Evolutionary conservation across 2,888 invertebrate genomes (phyloP), one percentile per base, ranked within the genome.

Genomic region (Aproaerema taeniolella): DNA sequence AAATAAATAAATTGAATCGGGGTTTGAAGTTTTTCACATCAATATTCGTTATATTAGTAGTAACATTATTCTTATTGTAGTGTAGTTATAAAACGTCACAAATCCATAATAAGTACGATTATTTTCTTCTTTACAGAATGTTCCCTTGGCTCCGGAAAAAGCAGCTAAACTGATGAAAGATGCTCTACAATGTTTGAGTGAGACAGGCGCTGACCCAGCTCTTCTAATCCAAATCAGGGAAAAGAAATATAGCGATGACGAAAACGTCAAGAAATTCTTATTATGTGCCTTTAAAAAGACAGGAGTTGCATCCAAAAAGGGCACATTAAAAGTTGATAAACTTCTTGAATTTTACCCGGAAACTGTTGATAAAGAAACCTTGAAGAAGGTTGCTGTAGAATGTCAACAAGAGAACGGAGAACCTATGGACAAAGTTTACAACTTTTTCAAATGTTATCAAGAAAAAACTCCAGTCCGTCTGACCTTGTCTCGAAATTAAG

Each of bases 281-380:
- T 53, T 71, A 1, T 86, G 83, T 43, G 59, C 75, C 45, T 67
- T 75, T 45, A 58, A 65, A 37, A 75, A 71, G 43, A 47, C 69
- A 3, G 61, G 62, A 4, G 53, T 68, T 2, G 28, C 63, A 1
- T 47, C 53, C n/a, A 45, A 51, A 10, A 60, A 67, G 40, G 78
- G 72, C 6, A 61, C 70, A 25, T 45, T 80, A 4, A 72, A 77
- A 29, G 67, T 61, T 1, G 77, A 76, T 1, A 68, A 63, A 2
- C 53, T 76, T 2, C 53, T 68, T 26, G 47, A 61, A 1, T 65
- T 74, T 38, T 43, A 79, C 13, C 68, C 72, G 0, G 48, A 55
- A 1, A 66, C 60, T 12, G 50, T 64, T 2, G 65, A 63, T 15
- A 59, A 60, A 24, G 55, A 59, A 2, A 58, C 59, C 1, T 61